These are phyloP conservation scores for Phoebastria nigripes DNA, from an alignment of 2,797 vertebrate genomes.

Conservation along the genomic window DNA sequence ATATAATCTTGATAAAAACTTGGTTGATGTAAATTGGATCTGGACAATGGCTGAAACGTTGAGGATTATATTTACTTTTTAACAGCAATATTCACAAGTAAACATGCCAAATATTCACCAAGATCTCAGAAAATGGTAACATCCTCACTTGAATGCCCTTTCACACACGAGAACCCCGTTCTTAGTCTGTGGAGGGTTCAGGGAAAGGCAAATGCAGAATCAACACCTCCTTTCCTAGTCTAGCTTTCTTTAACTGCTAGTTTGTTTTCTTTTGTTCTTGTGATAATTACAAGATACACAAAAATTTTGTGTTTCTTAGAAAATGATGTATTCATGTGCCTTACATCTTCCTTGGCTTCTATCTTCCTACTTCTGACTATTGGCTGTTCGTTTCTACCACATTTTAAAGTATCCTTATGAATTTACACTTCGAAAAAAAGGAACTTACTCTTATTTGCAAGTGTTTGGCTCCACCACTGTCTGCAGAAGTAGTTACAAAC, in stretches of 20 bases:
- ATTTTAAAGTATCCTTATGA: neutral
- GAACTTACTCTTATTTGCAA: neutral
- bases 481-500: neutral
- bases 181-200: neutral
- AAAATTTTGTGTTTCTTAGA: neutral
- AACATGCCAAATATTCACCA: neutral
- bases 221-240: neutral
- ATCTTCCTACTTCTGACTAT: neutral
- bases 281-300: neutral
- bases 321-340: neutral
- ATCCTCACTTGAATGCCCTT: neutral
- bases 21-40: neutral
- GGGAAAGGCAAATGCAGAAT: neutral
- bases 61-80: neutral
- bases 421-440: neutral
- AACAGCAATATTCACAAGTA: neutral
- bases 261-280: neutral
- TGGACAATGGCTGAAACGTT: neutral
- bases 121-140: neutral
- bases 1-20: neutral
- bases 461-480: neutral
- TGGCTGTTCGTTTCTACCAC: neutral
- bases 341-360: neutral
- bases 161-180: neutral
- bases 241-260: neutral